Conservation (phyloP, 2,797 vertebrate genomes). For the Enteromius trimaculatus region DNA sequence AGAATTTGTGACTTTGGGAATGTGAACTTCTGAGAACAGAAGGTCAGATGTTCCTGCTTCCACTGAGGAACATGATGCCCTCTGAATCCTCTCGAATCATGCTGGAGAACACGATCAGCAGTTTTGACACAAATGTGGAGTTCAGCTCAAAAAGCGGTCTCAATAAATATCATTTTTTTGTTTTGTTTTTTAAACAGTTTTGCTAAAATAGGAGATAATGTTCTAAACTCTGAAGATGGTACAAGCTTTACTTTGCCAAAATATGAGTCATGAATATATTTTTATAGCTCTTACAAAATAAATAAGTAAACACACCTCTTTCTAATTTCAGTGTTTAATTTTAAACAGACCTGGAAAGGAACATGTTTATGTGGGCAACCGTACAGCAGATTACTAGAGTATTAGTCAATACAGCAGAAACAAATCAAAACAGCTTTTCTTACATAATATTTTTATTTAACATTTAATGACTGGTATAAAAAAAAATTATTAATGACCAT, state of each 20-base stretch:
- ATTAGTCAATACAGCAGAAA: not conserved
- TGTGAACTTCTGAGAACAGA: not conserved
- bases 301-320: not conserved
- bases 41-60: not conserved
- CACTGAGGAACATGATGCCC: conserved; percentile 9
- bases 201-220: no score
- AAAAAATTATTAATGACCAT: not conserved
- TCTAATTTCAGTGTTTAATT: not conserved
- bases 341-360: not conserved
- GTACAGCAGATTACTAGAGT: not conserved
- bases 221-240: not conserved
- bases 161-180: not conserved
- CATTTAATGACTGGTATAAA: not conserved
- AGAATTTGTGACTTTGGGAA: not conserved
- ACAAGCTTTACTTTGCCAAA: not conserved
- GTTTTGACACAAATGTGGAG: not conserved
- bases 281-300: conserved; percentile 13
- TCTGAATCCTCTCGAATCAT: not conserved
- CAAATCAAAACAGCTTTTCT: conserved; percentile 2
- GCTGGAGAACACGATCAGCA: not conserved
- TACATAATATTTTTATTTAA: conserved; percentile 4
- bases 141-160: not conserved
- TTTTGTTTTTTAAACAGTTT: not conserved
- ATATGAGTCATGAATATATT: not conserved
- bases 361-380: conserved; percentile 24